Evolutionary conservation across 2,888 invertebrate species (phyloP), one percentile per base, ranked within the genome.

Genomic region (Diplazon laetatorius): DNA sequence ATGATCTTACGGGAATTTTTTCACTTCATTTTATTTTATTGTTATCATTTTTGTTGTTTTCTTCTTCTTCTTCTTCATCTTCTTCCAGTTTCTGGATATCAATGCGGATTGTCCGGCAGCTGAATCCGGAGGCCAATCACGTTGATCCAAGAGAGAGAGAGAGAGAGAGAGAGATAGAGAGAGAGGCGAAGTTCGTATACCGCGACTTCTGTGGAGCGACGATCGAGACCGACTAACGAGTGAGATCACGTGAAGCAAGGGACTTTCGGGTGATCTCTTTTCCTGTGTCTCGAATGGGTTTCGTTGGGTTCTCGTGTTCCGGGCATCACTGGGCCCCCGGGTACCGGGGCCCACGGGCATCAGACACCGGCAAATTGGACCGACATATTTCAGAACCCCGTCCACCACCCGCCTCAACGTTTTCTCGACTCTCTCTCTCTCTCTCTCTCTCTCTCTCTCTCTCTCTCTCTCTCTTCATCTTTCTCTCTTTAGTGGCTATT

Each of bases 281-380:
- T n/a, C n/a, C n/a, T n/a, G n/a, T n/a, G n/a, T n/a, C n/a, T n/a
- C n/a, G n/a, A n/a, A n/a, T n/a, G 62, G 20, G 12, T 66, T 42
- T 16, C 55, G 39, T 37, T 20, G 4, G 46, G 14, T 30, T 71
- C 44, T 60, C 18, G 44, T 35, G 37, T 20, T 20, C 65, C 14
- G 30, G 55, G 57, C 60, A 30, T n/a, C 14, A 1, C 10, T 44
- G 25, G 37, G 42, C 14, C 37, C 37, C 42, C 25, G 63, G 78
- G n/a, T n/a, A n/a, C n/a, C n/a, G n/a, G n/a, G 78, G 85, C 87
- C 81, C 85, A 83, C 81, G 80, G 85, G 87, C 86, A 85, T 81
- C 87, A 87, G 87, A 87, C 87, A 87, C 85, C 87, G 85, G 87
- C 87, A 87, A 87, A 87, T 87, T 87, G 87, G 87, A 74, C 87